A percentile compares a stretch with the other conserved stretches of the same genome.
Evolutionary conservation across 92 coral and sea anemone genomes (phyloP).

Genomic region (Zoanthus sociatus): DNA sequence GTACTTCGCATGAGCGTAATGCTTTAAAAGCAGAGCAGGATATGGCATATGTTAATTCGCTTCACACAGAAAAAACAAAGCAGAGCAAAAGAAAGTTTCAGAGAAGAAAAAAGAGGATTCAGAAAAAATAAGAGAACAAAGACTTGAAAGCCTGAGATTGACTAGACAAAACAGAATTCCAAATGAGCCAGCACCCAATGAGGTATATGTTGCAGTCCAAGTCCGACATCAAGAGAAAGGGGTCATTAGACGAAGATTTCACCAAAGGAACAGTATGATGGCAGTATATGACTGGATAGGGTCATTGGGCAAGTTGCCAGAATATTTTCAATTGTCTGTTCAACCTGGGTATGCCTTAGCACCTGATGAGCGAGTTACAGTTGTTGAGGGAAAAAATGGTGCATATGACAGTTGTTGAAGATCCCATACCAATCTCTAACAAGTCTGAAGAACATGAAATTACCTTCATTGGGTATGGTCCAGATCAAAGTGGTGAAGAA

Average conservation of each 20-base stretch:
- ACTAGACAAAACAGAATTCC: constrained; percentile 47
- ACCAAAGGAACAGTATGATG: constrained; percentile 23
- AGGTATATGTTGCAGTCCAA: constrained; percentile 34
- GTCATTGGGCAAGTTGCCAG: constrained; percentile 44
- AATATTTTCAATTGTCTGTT: constrained; percentile 47
- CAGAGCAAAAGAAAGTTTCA: constrained; percentile 19
- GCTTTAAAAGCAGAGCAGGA: constrained; percentile 44
- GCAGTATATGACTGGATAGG: constrained; percentile 69
- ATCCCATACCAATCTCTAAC: not conserved
- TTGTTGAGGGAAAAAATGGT: constrained; percentile 36
- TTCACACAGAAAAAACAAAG: constrained; percentile 52
- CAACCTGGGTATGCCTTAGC: constrained; percentile 15
- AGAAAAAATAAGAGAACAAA: constrained; percentile 27
- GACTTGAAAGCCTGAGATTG: constrained; percentile 25
- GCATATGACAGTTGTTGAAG: constrained; percentile 13
- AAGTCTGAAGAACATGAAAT: not conserved
- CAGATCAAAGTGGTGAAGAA: constrained; percentile 11
- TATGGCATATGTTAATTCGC: constrained; percentile 46
- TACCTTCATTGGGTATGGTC: constrained; percentile 21
- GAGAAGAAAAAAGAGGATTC: constrained; percentile 19
- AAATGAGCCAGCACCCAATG: constrained; percentile 27
- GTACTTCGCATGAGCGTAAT: constrained; percentile 52
- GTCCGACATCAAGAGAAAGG: constrained; percentile 53
- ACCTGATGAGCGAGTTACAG: constrained; percentile 43
- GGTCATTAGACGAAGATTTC: constrained; percentile 45